Evolutionary conservation across 2,888 invertebrate species (phyloP), one percentile per base, ranked within the genome.

Genomic region (Itoplectis maculator): DNA sequence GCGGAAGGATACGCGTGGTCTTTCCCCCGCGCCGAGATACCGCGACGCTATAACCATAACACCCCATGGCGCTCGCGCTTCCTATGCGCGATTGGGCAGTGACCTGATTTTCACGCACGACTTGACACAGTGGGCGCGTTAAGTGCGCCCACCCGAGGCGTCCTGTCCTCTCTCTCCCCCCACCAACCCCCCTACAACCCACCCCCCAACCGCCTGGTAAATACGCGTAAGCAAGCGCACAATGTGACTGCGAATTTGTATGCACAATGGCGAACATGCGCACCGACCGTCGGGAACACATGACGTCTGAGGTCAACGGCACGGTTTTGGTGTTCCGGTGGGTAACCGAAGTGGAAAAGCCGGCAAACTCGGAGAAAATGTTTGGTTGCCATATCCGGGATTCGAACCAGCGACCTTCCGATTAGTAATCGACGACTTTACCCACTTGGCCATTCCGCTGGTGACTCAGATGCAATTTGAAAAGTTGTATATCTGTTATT

Each of bases 21-120:
- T 75, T 78, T 73, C 18, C 73, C 56, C 47, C n/a, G n/a, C n/a
- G 45, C 42, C 54, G 51, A 40, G 54, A 51, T 54, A 56, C 40
- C 42, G n/a, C n/a, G 35, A 42, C 35, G 56, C 47, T 61, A 78
- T 82, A 75, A 72, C 74, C 70, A 82, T 66, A 69, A 59, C 9
- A 2, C 29, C 29, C 29, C 29, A n/a, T n/a, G n/a, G 3, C 29
- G 29, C 56, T 63, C 54, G 54, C 70, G 83, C 77, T 84, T 66
- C 84, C 76, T 77, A 85, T 79, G 68, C 87, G 86, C 87, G 86
- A 88, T 88, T 89, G 88, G 87, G 85, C 88, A 87, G 88, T 89
- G 89, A 87, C 89, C 89, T 89, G 89, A 87, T 89, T 89, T 88
- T 86, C 87, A 87, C 84, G 87, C 84, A 81, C 83, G 82, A 85